phyloP scores from a whole-genome alignment of 2,113 vertebrate species.

The Muscicapa adusta region DNA sequence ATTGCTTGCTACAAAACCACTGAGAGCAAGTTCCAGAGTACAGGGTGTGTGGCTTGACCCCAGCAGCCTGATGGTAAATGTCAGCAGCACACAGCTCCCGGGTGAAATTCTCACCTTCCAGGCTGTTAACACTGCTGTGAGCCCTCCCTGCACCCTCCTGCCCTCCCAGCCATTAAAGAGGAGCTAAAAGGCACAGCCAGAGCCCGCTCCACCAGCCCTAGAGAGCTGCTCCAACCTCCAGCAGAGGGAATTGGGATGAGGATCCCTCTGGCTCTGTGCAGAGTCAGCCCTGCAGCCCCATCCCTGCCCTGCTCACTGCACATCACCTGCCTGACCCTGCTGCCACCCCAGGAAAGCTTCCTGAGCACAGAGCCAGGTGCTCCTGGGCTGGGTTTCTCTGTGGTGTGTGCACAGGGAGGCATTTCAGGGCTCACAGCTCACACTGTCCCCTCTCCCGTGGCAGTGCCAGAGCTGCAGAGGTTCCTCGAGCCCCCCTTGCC shows the following conservation, averaged over 20 bases:
- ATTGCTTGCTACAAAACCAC: neutral
- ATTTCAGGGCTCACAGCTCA: neutral
- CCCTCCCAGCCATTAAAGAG: neutral
- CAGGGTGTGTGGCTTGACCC: neutral
- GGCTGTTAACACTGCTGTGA: neutral
- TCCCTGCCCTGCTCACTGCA: neutral
- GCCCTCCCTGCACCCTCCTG: neutral
- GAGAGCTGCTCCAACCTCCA: neutral
- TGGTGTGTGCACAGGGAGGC: neutral
- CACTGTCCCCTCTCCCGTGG: accelerated
- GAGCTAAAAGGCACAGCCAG: neutral
- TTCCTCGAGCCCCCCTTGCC: accelerated
- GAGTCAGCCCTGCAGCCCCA: neutral
- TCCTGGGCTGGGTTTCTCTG: neutral
- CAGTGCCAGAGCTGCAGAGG: neutral
- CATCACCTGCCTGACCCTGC: neutral
- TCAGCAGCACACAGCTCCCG: accelerated
- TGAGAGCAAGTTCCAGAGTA: neutral
- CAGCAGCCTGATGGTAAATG: neutral
- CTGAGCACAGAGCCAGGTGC: neutral
- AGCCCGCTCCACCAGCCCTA: neutral
- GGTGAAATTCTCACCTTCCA: neutral
- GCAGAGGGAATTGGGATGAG: neutral
- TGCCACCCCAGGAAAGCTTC: neutral
- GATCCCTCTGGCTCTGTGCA: neutral